Evolutionary conservation across 2,797 vertebrate species (phyloP).

Genomic region (Peromyscus attwateri): DNA sequence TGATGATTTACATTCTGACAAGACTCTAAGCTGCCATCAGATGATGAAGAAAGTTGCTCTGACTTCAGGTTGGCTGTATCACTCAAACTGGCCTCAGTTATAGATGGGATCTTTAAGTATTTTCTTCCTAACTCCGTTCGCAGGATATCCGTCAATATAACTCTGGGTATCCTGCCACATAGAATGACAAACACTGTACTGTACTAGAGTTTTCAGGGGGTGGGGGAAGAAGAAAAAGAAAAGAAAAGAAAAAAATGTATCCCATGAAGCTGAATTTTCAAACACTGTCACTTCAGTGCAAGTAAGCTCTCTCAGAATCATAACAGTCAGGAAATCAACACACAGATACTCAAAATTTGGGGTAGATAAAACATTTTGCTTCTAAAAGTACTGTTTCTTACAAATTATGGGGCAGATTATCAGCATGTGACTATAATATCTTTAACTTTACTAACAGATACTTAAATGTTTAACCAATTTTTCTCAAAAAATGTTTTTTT

Average conservation of each 20-base stretch:
- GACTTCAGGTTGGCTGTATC: slow-evolving; percentile 87
- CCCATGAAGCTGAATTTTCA: slow-evolving; percentile 71
- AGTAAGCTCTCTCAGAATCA: slow-evolving; percentile 46
- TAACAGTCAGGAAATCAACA: slow-evolving; percentile 58
- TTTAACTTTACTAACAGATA: slow-evolving; percentile 51
- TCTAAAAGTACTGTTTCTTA: slow-evolving; percentile 33
- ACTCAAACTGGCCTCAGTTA: slow-evolving; percentile 87
- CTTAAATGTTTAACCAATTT: slow-evolving; percentile 57
- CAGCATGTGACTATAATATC: not conserved
- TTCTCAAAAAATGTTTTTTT: not conserved
- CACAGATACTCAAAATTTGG: slow-evolving; percentile 47
- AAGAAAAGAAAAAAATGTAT: slow-evolving; percentile 14
- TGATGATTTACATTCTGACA: slow-evolving; percentile 87
- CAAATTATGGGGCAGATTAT: not conserved
- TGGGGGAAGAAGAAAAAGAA: not conserved
- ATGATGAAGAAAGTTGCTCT: slow-evolving; percentile 86
- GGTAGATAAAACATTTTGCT: slow-evolving; percentile 48
- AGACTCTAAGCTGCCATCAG: slow-evolving; percentile 87
- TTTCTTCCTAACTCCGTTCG: slow-evolving; percentile 90
- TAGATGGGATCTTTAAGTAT: slow-evolving; percentile 84
- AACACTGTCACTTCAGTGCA: slow-evolving; percentile 63
- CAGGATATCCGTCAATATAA: slow-evolving; percentile 91
- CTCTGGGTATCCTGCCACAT: slow-evolving; percentile 91
- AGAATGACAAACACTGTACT: slow-evolving; percentile 86
- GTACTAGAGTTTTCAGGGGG: slow-evolving; percentile 72